Evolutionary conservation across 2,113 vertebrate species (phyloP), one percentile per base, ranked within the genome.

Genomic region (Miniopterus natalensis): DNA sequence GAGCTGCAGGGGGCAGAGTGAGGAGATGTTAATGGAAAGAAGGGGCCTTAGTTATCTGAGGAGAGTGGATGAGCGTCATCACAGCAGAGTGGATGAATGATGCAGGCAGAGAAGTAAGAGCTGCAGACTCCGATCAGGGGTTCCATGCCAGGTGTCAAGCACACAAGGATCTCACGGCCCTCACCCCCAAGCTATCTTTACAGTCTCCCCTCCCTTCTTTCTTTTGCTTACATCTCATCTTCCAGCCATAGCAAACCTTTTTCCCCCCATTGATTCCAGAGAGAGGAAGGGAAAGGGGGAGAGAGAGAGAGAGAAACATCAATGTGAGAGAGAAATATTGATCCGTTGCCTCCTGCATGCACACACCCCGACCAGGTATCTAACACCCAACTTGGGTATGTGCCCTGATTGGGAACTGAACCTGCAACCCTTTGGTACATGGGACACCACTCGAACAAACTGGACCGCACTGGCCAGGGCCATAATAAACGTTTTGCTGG

Each of bases 1-100:
- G 98, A 97, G 94, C 99, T 99, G 93, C 25, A 4, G 65, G 42
- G 42, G 11, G 11, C 57, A 29, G 14, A 55, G 27, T 9, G 36
- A 17, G 23, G 11, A 4, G 21, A 70, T 0, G 1, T 51, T 36
- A 21, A 36, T 0, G 36, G 51, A 57, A 61, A 71, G 12, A 51
- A 45, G 29, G 10, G 40, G 6, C 31, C 59, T 63, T 21, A 0
- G 51, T 51, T 36, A 7, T 40, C 42, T 0, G 21, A 87, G 80
- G 63, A 51, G 36, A 36, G 36, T 36, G 36, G 36, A 36, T 36
- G 36, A 36, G 36, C 36, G 36, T 36, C 36, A 18, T 63, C 75
- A 31, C 23, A 23, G 61, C 40, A 70, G 70, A 93, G 74, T 40
- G 53, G 15, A 5, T 25, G 53, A 47, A 47, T 25, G 23, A 89